A percentile compares a stretch with the other conserved stretches of the same genome.
Evolutionary conservation across 2,888 invertebrate species (phyloP).

Genomic region (Chesias legatella): DNA sequence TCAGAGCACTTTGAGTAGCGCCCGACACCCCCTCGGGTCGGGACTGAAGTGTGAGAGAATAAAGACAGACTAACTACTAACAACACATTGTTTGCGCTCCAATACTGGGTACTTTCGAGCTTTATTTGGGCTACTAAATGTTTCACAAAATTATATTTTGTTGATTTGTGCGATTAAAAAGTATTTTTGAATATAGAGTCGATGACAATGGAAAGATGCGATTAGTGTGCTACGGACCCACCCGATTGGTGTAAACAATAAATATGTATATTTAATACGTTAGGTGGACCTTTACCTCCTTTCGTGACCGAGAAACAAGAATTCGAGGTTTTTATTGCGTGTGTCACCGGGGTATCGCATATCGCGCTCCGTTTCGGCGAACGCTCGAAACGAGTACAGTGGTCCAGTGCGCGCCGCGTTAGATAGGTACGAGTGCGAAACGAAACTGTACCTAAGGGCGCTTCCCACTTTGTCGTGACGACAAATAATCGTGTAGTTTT

Average conservation of each 20-base stretch:
- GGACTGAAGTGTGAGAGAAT: conserved; percentile 54
- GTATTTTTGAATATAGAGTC: conserved; percentile 23
- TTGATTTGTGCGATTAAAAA: conserved; percentile 16
- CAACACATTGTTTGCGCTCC: conserved; percentile 57
- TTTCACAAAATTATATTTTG: conserved; percentile 23
- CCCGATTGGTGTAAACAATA: conserved; percentile 36
- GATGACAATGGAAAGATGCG: conserved; percentile 37
- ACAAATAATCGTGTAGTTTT: too few species aligned
- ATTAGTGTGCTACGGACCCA: conserved; percentile 14
- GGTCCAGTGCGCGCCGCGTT: too few species aligned
- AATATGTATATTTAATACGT: conserved; percentile 34
- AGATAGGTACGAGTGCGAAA: too few species aligned
- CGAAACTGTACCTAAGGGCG: too few species aligned
- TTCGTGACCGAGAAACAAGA: conserved; percentile 51
- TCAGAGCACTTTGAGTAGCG: conserved; percentile 54
- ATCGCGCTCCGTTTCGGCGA: conserved; percentile 27
- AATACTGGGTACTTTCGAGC: conserved; percentile 46
- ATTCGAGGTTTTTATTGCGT: conserved; percentile 34
- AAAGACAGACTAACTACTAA: conserved; percentile 50
- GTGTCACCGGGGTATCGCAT: conserved; percentile 29
- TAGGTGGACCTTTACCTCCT: conserved; percentile 49
- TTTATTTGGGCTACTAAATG: conserved; percentile 40
- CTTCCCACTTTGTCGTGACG: too few species aligned
- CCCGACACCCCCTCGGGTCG: conserved; percentile 44
- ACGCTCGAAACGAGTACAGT: conserved; percentile 28